These are phyloP conservation scores for Formica selysi DNA, from an alignment of 1,140 invertebrate species.

Conservation along the genomic window DNA sequence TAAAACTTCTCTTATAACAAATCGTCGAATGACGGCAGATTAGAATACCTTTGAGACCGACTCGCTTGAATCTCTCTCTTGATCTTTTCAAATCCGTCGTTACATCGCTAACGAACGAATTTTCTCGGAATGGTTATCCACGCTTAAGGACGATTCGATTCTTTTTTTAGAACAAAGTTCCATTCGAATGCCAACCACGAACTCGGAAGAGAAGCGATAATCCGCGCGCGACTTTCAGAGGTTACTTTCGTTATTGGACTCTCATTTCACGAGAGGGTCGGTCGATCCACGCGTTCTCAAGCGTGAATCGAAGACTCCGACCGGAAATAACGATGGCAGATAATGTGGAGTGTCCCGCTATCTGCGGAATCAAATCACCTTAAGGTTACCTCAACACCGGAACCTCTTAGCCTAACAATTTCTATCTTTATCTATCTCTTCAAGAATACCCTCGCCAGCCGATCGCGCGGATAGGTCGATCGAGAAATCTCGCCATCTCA, in stretches of 20 bases:
- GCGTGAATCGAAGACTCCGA: slow-evolving; percentile 73
- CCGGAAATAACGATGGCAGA: slow-evolving; percentile 83
- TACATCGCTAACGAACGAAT: slow-evolving; percentile 56
- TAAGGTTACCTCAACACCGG: slow-evolving; percentile 75
- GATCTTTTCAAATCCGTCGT: slow-evolving; percentile 44
- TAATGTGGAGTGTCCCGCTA: slow-evolving; percentile 75
- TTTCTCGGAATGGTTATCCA: slow-evolving; percentile 52
- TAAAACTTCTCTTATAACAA: background rate
- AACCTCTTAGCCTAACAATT: slow-evolving; percentile 78
- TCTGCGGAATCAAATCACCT: slow-evolving; percentile 82
- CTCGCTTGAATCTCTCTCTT: slow-evolving; percentile 35
- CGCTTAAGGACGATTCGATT: slow-evolving; percentile 32
- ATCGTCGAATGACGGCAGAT: slow-evolving; percentile 36
- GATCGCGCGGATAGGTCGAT: slow-evolving; percentile 68
- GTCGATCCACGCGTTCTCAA: slow-evolving; percentile 58
- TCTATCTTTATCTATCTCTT: slow-evolving; percentile 65
- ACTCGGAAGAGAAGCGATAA: slow-evolving; percentile 64
- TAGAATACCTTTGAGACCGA: slow-evolving; percentile 32
- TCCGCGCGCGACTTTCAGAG: slow-evolving; percentile 67
- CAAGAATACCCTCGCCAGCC: slow-evolving; percentile 46
- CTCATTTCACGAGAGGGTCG: slow-evolving; percentile 66
- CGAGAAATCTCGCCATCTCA: slow-evolving; percentile 65
- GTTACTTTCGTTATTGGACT: slow-evolving; percentile 76
- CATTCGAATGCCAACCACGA: slow-evolving; percentile 56
- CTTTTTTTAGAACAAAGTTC: slow-evolving; percentile 60